Conservation (phyloP, 2,888 invertebrate genomes). For the Himalopsyche kuldschensis region DNA sequence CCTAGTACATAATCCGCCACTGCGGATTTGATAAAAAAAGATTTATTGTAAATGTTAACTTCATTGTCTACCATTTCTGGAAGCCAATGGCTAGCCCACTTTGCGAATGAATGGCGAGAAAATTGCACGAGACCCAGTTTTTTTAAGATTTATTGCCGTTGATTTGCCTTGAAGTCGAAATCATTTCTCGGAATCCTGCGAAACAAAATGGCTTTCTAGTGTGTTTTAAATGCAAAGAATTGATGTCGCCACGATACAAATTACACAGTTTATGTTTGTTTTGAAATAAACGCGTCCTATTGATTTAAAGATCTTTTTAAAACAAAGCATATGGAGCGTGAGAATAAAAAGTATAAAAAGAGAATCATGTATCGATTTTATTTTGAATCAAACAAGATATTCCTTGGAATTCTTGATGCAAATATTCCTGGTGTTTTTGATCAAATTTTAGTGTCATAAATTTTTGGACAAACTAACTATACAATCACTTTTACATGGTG, state of each 20-base stretch:
- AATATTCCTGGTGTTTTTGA: too few relatives aligned
- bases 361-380: too few relatives aligned
- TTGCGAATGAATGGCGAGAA: background rate
- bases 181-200: background rate
- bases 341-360: background rate
- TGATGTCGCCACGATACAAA: background rate
- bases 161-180: background rate
- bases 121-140: background rate
- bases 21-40: too few relatives aligned
- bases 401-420: too few relatives aligned
- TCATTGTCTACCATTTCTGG: background rate
- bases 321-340: background rate
- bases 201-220: background rate
- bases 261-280: background rate
- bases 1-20: too few relatives aligned
- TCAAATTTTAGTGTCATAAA: too few relatives aligned
- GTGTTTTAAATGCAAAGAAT: background rate
- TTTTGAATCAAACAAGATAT: too few relatives aligned
- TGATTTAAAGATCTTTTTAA: background rate
- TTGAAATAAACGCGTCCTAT: background rate
- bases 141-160: background rate
- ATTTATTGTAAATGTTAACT: too few relatives aligned
- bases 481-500: too few relatives aligned
- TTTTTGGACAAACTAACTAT: too few relatives aligned
- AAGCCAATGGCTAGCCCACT: background rate